phyloP scores from a whole-genome alignment of 2,888 invertebrate genomes.

The Galerucella calmariensis region DNA sequence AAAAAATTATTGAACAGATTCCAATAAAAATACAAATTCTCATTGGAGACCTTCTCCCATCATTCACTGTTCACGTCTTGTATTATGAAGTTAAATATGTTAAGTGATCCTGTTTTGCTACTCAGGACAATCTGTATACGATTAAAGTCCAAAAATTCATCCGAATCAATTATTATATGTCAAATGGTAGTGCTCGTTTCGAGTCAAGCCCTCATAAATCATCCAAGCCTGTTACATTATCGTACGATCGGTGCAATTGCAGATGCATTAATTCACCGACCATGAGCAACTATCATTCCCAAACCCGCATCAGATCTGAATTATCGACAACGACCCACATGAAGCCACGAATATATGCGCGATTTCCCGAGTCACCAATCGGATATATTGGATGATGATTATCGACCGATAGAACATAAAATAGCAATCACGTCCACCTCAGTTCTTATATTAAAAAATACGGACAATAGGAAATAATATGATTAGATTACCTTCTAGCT shows the following conservation, averaged over 20 bases:
- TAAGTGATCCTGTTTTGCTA: background rate
- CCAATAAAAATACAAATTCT: no score
- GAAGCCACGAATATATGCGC: slow-evolving; percentile 25
- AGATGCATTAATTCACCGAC: slow-evolving; percentile 57
- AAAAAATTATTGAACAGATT: no score
- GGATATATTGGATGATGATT: slow-evolving; percentile 4
- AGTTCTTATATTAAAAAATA: no score
- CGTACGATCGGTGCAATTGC: slow-evolving; percentile 56
- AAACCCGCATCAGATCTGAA: slow-evolving; percentile 35
- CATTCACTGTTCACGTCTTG: background rate
- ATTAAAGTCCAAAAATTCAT: background rate
- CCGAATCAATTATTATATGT: slow-evolving; percentile 25
- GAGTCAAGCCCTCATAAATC: slow-evolving; percentile 32
- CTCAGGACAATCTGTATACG: background rate
- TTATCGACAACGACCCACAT: slow-evolving; percentile 34
- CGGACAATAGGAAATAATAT: no score
- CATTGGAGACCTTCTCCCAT: background rate
- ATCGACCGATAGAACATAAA: background rate
- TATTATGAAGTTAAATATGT: no score
- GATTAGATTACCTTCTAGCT: no score
- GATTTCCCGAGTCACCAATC: slow-evolving; percentile 10
- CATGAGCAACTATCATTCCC: slow-evolving; percentile 36
- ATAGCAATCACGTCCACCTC: no score
- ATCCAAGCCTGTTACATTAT: slow-evolving; percentile 51
- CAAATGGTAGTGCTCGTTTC: slow-evolving; percentile 22